Percentiles rank a stretch among this genome's conserved stretches.
phyloP scores from a whole-genome alignment of 1,140 invertebrate genomes.

The Drosophila kohkoa region DNA sequence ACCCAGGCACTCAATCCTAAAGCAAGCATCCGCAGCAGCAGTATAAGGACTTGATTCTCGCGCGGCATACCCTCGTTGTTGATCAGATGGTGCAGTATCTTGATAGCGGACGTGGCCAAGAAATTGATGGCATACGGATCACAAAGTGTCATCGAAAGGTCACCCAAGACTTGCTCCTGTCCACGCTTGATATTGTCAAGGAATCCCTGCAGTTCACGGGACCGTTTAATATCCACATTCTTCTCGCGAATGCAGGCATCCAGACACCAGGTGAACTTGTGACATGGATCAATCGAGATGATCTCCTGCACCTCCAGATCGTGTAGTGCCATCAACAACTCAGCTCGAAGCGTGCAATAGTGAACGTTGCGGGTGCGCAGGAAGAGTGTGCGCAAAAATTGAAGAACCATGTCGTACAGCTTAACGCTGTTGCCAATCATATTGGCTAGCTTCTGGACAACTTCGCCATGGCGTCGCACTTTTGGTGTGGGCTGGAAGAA shows the following conservation, averaged over 20 bases:
- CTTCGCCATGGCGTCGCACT: constrained; percentile 95
- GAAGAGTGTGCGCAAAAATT: constrained; percentile 97
- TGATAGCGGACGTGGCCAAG: constrained; percentile 95
- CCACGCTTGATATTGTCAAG: constrained; percentile 97
- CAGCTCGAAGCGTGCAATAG: constrained; percentile 98
- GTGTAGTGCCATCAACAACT: constrained; percentile 97
- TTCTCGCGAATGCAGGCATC: constrained; percentile 99
- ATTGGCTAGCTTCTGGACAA: constrained; percentile 97
- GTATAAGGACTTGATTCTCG: constrained; percentile 95
- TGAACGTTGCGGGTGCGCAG: constrained; percentile 97
- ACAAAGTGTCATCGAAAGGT: constrained; percentile 98
- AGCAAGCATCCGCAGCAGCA: constrained; percentile 96
- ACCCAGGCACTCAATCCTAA: constrained; percentile 97
- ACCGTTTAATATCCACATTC: constrained; percentile 98
- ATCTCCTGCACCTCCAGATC: constrained; percentile 98
- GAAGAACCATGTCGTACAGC: constrained; percentile 98
- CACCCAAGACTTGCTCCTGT: constrained; percentile 95
- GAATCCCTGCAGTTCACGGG: constrained; percentile 97
- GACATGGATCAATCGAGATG: constrained; percentile 98
- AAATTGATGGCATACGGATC: constrained; percentile 99
- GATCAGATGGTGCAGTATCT: constrained; percentile 96
- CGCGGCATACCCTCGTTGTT: constrained; percentile 95
- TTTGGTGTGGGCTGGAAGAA: constrained; percentile 97
- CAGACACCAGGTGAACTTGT: constrained; percentile 99
- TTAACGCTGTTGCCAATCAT: constrained; percentile 99